Evolutionary conservation across 1,140 invertebrate species (phyloP).

Genomic region (Drosophila teissieri): DNA sequence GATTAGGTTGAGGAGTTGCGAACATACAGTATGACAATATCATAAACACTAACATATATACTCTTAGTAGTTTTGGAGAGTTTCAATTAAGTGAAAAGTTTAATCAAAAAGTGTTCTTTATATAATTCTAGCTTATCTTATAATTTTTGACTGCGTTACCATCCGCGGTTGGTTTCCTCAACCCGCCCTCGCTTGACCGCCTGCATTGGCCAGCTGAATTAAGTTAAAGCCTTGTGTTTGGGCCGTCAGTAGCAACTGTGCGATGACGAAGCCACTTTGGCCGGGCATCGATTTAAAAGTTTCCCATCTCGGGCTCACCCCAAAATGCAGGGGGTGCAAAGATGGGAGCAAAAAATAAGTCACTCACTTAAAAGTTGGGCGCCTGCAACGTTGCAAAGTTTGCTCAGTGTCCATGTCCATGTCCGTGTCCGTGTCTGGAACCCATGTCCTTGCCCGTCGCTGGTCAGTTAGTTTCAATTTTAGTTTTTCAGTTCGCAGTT

Average conservation of each 20-base stretch:
- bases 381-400: conserved; percentile 77
- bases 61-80: too few relatives aligned
- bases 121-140: too few relatives aligned
- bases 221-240: conserved; percentile 59
- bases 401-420: conserved; percentile 51
- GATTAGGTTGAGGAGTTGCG: not conserved
- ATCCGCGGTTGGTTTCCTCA: not conserved
- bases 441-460: conserved; percentile 41
- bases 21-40: too few relatives aligned
- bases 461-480: conserved; percentile 83
- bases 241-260: conserved; percentile 52
- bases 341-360: conserved; percentile 69
- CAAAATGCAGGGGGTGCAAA: conserved; percentile 8
- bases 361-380: conserved; percentile 81
- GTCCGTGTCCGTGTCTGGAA: conserved; percentile 35
- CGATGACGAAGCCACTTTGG: conserved; percentile 61
- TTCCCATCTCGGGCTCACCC: conserved; percentile 24
- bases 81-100: too few relatives aligned
- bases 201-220: conserved; percentile 57
- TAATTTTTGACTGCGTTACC: too few relatives aligned
- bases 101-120: too few relatives aligned
- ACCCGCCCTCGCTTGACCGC: conserved; percentile 19
- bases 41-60: too few relatives aligned
- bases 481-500: conserved; percentile 70
- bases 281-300: conserved; percentile 66